A percentile compares a stretch with the other conserved stretches of the same genome.
Conservation (phyloP, 2,113 vertebrate genomes). For the Salvelinus sp. region DNA sequence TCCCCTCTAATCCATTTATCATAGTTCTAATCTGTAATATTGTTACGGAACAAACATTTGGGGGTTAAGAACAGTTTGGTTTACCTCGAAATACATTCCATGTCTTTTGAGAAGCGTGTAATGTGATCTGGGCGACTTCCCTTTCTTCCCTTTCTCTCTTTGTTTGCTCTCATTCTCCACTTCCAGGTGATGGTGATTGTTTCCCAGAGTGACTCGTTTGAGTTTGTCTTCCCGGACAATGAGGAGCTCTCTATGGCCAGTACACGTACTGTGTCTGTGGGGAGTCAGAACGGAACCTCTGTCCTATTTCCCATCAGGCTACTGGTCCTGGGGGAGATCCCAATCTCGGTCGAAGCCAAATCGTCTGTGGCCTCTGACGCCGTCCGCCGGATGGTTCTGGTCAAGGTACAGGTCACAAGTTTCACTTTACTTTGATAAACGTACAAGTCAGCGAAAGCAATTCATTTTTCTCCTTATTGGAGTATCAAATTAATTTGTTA, state of each 20-base stretch:
- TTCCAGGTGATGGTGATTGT: conserved; percentile 80
- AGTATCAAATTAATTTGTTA: no score
- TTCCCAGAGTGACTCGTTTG: conserved; percentile 73
- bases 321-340: conserved; percentile 77
- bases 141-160: background rate
- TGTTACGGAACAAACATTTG: background rate
- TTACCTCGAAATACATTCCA: background rate
- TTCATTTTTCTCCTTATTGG: background rate
- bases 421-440: background rate
- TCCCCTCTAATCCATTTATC: background rate
- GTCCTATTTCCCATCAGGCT: conserved; percentile 81
- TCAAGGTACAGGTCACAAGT: conserved; percentile 79
- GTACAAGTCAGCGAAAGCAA: background rate
- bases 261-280: conserved; percentile 65
- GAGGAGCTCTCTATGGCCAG: conserved; percentile 55
- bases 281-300: conserved; percentile 67
- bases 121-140: conserved; percentile 35
- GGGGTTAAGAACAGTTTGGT: background rate
- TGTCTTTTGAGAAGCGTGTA: background rate
- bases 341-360: conserved; percentile 51
- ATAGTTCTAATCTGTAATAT: background rate
- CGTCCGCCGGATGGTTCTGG: conserved; percentile 76
- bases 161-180: conserved; percentile 7
- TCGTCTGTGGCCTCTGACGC: conserved; percentile 74
- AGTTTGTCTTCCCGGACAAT: conserved; percentile 72